Evolutionary conservation across 2,888 invertebrate species (phyloP).

Genomic region (Scrobipalpa costella): DNA sequence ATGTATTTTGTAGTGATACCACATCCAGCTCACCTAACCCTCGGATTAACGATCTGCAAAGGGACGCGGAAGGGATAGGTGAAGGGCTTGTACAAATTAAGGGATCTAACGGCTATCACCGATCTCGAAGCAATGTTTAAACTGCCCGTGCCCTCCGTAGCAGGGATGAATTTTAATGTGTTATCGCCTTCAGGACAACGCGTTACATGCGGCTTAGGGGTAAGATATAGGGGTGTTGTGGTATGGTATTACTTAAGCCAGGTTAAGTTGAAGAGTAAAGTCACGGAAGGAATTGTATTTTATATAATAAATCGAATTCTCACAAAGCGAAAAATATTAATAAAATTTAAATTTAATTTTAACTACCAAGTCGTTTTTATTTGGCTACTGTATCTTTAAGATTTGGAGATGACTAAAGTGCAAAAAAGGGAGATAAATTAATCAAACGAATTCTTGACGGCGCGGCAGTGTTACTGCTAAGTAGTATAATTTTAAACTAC

Average conservation of each 20-base stretch:
- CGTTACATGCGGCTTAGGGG: conserved; percentile 34
- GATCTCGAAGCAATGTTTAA: conserved; percentile 65
- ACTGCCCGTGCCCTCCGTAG: conserved; percentile 64
- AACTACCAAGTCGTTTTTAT: too few relatives aligned
- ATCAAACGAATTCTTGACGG: too few relatives aligned
- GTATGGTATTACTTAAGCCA: neutral
- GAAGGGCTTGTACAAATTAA: conserved; percentile 78
- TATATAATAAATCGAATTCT: neutral
- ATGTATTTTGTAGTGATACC: conserved; percentile 26
- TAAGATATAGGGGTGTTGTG: neutral
- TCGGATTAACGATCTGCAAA: conserved; percentile 69
- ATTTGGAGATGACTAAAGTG: too few relatives aligned
- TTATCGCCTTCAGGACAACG: conserved; percentile 15
- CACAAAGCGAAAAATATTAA: too few relatives aligned
- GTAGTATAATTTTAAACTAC: too few relatives aligned
- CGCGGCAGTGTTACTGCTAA: too few relatives aligned
- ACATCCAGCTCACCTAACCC: conserved; percentile 53
- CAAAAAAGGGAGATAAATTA: too few relatives aligned
- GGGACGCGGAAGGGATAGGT: conserved; percentile 78
- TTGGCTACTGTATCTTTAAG: too few relatives aligned
- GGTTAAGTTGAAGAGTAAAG: neutral
- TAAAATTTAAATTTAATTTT: too few relatives aligned
- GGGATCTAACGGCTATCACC: conserved; percentile 79
- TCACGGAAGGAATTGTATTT: neutral
- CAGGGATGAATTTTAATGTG: conserved; percentile 77